Conservation (phyloP, 2,113 vertebrate genomes). For the Rhinogobius similis region DNA sequence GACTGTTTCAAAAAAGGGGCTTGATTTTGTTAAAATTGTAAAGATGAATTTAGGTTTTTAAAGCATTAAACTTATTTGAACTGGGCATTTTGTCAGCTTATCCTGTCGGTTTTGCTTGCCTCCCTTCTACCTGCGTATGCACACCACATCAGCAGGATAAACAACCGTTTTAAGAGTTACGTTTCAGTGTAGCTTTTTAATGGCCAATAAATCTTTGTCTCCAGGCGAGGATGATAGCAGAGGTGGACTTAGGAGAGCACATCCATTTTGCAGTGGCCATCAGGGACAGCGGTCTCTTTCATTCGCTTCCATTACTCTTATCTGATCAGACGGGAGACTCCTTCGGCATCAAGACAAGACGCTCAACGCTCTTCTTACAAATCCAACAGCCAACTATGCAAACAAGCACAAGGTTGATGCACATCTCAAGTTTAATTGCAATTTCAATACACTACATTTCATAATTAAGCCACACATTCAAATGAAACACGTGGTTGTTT, state of each 20-base stretch:
- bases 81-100: conserved; percentile 42
- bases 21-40: conserved; percentile 67
- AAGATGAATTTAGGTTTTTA: conserved; percentile 63
- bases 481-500: background rate
- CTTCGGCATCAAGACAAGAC: conserved; percentile 47
- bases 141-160: conserved; percentile 61
- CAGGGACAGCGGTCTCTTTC: conserved; percentile 69
- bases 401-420: conserved; percentile 19
- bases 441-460: background rate
- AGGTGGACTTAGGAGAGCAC: conserved; percentile 73
- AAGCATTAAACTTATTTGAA: conserved; percentile 73
- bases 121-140: conserved; percentile 41
- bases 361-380: conserved; percentile 20
- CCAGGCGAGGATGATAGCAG: conserved; percentile 71
- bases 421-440: conserved; percentile 1
- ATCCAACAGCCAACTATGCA: conserved; percentile 18
- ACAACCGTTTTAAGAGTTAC: conserved; percentile 62
- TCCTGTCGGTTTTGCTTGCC: conserved; percentile 23
- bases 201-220: conserved; percentile 76
- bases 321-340: conserved; percentile 72
- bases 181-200: conserved; percentile 74
- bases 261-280: conserved; percentile 73
- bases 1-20: conserved; percentile 50
- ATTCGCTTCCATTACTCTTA: conserved; percentile 78
- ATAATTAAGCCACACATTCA: background rate